These are phyloP conservation scores for Yponomeuta plumbellus DNA, from an alignment of 2,888 invertebrate species.

Conservation along the genomic window DNA sequence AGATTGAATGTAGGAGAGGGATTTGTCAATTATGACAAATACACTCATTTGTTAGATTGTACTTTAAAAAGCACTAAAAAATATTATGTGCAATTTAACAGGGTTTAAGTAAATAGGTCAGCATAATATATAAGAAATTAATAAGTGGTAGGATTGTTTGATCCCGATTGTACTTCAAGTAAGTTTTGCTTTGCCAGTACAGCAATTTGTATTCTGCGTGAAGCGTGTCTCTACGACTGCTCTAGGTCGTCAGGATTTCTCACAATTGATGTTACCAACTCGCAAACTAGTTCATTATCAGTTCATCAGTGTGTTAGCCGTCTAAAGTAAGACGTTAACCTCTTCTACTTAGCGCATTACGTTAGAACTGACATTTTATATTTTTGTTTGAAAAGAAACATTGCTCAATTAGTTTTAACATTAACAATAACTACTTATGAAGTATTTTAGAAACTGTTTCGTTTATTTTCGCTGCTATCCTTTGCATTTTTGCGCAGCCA, in stretches of 20 bases:
- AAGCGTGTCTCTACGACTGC: slow-evolving; percentile 2
- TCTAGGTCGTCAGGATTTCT: slow-evolving; percentile 10
- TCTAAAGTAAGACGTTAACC: neutral
- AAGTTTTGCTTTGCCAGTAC: neutral
- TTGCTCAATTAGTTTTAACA: neutral
- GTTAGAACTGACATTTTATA: neutral
- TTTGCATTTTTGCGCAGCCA: no score
- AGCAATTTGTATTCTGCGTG: slow-evolving; percentile 4
- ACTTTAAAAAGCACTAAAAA: no score
- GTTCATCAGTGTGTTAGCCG: slow-evolving; percentile 2
- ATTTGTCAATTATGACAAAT: no score
- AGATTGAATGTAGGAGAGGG: no score
- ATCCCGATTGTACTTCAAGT: neutral
- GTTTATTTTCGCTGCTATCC: no score
- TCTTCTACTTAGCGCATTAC: neutral
- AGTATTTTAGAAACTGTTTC: no score
- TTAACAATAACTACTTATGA: no score
- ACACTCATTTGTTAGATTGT: no score
- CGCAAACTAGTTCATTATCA: slow-evolving; percentile 12
- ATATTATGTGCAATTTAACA: no score
- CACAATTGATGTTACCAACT: slow-evolving; percentile 6
- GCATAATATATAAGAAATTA: no score
- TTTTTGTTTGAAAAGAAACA: neutral
- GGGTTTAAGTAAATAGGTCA: no score
- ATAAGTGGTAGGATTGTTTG: neutral